A percentile compares a stretch with the other conserved stretches of the same genome.
These are phyloP conservation scores for Dione juno DNA, from an alignment of 2,888 invertebrate species.

Conservation along the genomic window DNA sequence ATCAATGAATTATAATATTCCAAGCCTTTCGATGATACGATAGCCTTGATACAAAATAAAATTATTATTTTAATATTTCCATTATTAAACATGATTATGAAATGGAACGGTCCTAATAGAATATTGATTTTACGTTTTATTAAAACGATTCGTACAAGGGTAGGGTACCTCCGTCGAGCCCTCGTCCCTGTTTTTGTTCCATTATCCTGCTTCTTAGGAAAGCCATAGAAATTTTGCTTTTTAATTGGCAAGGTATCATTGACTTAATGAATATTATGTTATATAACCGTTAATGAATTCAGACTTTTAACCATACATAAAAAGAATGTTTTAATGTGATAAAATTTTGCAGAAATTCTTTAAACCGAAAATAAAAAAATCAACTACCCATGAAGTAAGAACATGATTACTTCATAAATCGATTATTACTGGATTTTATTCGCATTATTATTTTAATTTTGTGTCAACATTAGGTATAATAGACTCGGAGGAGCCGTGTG, in stretches of 20 bases:
- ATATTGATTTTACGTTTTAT: conserved; percentile 11
- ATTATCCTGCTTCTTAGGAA: conserved; percentile 16
- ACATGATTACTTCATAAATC: background rate
- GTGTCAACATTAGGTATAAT: conserved; percentile 65
- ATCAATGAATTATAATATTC: conserved; percentile 11
- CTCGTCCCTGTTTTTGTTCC: conserved; percentile 13
- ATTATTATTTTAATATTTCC: conserved; percentile 5
- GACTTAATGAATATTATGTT: background rate
- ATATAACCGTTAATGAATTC: too few species aligned
- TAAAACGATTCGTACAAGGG: background rate
- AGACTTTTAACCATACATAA: too few species aligned
- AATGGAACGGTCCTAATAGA: conserved; percentile 7
- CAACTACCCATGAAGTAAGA: too few species aligned
- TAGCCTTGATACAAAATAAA: background rate
- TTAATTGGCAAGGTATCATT: conserved; percentile 13
- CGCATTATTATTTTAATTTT: background rate
- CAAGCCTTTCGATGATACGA: background rate
- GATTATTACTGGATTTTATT: background rate
- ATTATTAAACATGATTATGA: background rate
- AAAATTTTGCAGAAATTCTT: too few species aligned
- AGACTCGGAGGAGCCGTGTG: conserved; percentile 68
- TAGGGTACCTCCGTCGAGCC: conserved; percentile 4
- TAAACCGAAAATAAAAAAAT: too few species aligned
- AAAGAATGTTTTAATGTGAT: too few species aligned
- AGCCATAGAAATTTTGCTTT: conserved; percentile 15